Evolutionary conservation across 2,113 vertebrate species (phyloP).

Genomic region (Origma solitaria): DNA sequence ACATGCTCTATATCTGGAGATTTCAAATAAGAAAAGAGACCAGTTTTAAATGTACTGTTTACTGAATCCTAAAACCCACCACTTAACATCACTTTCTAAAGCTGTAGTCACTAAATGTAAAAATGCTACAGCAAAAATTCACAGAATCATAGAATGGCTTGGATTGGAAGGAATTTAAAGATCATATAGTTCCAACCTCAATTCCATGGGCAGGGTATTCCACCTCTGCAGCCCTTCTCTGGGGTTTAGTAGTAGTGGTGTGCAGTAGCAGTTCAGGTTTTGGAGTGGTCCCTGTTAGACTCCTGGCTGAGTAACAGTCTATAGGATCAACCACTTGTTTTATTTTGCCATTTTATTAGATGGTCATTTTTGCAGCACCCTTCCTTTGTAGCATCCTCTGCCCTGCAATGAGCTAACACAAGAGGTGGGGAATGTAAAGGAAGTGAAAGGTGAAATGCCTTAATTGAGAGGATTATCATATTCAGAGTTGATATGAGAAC

Average conservation of each 20-base stretch:
- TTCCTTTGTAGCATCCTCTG: not conserved
- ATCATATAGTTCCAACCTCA: not conserved
- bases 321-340: not conserved
- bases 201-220: not conserved
- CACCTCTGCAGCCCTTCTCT: not conserved
- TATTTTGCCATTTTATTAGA: not conserved
- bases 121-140: not conserved
- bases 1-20: not conserved
- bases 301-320: not conserved
- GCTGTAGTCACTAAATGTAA: not conserved
- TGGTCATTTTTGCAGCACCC: not conserved
- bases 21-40: not conserved
- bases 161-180: not conserved
- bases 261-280: not conserved
- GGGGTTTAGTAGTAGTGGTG: not conserved
- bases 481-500: not conserved
- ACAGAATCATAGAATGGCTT: not conserved
- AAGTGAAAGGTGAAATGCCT: not conserved
- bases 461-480: fast-evolving
- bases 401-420: not conserved
- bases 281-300: not conserved
- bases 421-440: not conserved
- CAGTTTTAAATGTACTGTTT: not conserved
- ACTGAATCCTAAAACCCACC: not conserved
- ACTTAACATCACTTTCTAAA: not conserved